Evolutionary conservation across 1,140 invertebrate genomes (phyloP).

Genomic region (Nymphalis io): DNA sequence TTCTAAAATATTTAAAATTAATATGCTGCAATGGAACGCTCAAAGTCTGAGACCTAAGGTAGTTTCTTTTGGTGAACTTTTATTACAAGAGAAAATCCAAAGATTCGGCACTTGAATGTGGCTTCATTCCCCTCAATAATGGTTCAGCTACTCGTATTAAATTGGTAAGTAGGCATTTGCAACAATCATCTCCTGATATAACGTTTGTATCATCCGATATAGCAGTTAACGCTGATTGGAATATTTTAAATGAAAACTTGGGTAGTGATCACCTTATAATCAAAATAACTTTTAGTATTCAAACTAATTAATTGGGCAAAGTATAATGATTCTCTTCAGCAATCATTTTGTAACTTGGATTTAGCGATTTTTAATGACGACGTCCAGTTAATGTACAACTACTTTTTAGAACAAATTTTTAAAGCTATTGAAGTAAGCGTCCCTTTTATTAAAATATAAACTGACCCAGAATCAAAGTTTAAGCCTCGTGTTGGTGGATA

Average conservation of each 20-base stretch:
- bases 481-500: no score
- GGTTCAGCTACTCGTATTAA: background rate
- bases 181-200: background rate
- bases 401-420: no score
- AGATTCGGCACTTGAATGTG: slow-evolving; percentile 9
- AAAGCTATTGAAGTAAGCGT: no score
- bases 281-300: background rate
- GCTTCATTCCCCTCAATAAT: slow-evolving; percentile 8
- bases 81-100: slow-evolving; percentile 21
- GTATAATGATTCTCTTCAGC: background rate
- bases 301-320: background rate
- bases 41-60: slow-evolving; percentile 22
- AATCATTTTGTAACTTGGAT: no score
- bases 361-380: background rate
- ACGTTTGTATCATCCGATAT: background rate
- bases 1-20: slow-evolving; percentile 10
- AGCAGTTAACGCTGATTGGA: background rate
- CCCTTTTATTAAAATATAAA: background rate
- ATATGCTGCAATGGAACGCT: slow-evolving; percentile 27
- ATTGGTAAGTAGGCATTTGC: background rate
- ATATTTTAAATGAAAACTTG: background rate
- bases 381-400: background rate
- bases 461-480: no score
- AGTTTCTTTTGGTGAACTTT: slow-evolving; percentile 6
- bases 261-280: background rate